These are phyloP conservation scores for Xiphorhynchus elegans DNA, from an alignment of 2,113 vertebrate genomes.

Conservation along the genomic window DNA sequence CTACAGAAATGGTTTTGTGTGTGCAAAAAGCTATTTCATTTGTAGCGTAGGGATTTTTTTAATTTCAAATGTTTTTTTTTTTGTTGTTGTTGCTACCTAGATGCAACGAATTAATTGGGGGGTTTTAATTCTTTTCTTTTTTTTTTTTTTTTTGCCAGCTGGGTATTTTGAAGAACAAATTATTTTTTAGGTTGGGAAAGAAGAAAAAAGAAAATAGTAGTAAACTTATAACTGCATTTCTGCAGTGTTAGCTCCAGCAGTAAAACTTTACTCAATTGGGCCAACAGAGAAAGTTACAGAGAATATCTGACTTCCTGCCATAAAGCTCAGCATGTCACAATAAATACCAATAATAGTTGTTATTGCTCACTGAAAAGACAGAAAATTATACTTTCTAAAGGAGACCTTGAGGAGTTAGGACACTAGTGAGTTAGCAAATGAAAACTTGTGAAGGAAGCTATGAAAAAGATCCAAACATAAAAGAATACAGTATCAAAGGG, in stretches of 20 bases:
- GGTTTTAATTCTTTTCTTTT: no score
- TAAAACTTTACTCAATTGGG: constrained; percentile 2
- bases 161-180: background rate
- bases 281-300: background rate
- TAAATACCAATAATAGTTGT: background rate
- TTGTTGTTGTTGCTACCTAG: background rate
- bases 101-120: background rate
- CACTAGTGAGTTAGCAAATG: background rate
- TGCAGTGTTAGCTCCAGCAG: background rate
- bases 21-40: background rate
- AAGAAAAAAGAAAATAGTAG: background rate
- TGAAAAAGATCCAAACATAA: background rate
- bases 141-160: background rate
- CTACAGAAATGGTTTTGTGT: background rate
- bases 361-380: background rate
- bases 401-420: background rate
- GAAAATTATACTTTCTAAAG: background rate
- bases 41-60: background rate
- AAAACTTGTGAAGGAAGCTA: background rate
- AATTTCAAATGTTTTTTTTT: background rate
- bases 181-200: background rate
- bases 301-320: background rate
- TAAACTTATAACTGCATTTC: background rate
- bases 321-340: background rate
- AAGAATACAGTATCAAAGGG: background rate